phyloP scores from a whole-genome alignment of 2,797 vertebrate genomes.

The Etheostoma perlongum region DNA sequence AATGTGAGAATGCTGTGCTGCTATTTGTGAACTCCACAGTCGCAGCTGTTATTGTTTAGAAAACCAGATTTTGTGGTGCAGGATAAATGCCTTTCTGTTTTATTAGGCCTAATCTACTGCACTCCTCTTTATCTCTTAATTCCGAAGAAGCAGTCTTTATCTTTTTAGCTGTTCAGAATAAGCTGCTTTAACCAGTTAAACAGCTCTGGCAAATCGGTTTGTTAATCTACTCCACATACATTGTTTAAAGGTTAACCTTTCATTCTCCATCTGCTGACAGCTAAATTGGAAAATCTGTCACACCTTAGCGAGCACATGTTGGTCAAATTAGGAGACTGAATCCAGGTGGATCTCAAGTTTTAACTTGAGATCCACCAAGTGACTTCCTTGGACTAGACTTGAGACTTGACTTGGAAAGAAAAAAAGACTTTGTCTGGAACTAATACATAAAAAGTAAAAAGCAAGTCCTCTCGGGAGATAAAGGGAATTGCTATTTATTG shows the following conservation, averaged over 20 bases:
- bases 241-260: slow-evolving; percentile 37
- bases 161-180: slow-evolving; percentile 56
- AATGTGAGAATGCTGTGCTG: slow-evolving; percentile 46
- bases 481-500: neutral
- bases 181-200: slow-evolving; percentile 62
- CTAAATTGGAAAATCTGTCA: neutral
- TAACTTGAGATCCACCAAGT: neutral
- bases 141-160: slow-evolving; percentile 51
- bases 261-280: slow-evolving; percentile 23
- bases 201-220: slow-evolving; percentile 30
- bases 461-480: slow-evolving; percentile 1
- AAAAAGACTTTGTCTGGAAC: no score
- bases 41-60: slow-evolving; percentile 69
- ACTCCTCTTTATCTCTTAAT: slow-evolving; percentile 58
- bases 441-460: neutral
- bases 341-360: neutral
- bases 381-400: neutral
- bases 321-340: neutral
- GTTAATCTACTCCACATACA: slow-evolving; percentile 52
- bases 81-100: slow-evolving; percentile 45
- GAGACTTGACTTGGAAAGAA: neutral
- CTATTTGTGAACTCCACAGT: slow-evolving; percentile 45
- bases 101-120: slow-evolving; percentile 58
- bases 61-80: slow-evolving; percentile 39
- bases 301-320: neutral